Base-by-base conservation (phyloP, 2,113 vertebrate genomes). In the Pogonocichla stellata region DNA sequence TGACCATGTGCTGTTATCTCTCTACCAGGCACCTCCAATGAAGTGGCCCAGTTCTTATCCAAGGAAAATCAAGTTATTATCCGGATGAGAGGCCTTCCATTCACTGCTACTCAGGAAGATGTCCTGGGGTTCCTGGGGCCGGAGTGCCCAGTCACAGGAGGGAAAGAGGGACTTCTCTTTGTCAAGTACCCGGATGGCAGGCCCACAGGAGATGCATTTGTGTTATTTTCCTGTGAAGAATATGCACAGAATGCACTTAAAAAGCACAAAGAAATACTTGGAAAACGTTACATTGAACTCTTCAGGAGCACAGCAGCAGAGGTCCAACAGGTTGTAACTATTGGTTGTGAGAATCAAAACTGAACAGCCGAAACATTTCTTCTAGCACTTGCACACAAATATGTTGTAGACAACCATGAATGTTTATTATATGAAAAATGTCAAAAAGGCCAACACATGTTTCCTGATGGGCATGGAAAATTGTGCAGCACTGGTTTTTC, bases 11-110 rank as follows among this genome's bases (percentile, higher is more conserved):
- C 18, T 89, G 10, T 36, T 34, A 0, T 24, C 14, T 43, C 58
- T 23, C n/a, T 10, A 6, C 60, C 78, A 99, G 99, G 99, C 60
- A 99, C 99, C 15, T 99, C 99, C 29, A 99, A 99, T 47, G 99
- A 99, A 97, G 99, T 99, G 92, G 98, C 99, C 23, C 99, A 99
- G 98, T 99, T 99, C 97, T 96, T 99, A 75, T 99, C 99, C 60
- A 99, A 98, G 92, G 99, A 99, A 97, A 99, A 99, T 93, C 99
- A 99, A 96, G 98, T 99, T 83, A 99, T 99, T 66, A 98, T 99
- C 95, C 97, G 99, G n/a, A 99, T 99, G 97, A 98, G 99, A 36
- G 99, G 99, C 34, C 97, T 99, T 64, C 99, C 99, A 0, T 99
- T 99, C 94, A 99, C 98, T 0, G 98, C 99, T 56, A 98, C 99